phyloP scores from a whole-genome alignment of 2,888 invertebrate genomes.

The Rhagium mordax region DNA sequence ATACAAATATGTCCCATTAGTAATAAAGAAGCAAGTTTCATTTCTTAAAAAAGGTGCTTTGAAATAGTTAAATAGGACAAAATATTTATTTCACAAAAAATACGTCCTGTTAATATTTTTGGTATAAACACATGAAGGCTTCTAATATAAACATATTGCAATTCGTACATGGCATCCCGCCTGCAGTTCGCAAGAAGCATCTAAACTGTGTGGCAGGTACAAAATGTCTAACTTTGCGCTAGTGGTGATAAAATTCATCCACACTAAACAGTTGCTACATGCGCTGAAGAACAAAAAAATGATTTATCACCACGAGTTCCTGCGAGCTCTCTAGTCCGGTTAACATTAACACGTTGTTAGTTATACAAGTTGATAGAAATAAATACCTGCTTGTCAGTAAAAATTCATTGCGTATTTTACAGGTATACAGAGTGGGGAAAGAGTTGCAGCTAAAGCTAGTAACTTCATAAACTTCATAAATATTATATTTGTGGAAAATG shows the following conservation, averaged over 20 bases:
- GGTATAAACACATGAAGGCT: background rate
- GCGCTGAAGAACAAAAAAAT: conserved; percentile 1
- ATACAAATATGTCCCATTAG: too few species aligned
- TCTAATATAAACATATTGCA: background rate
- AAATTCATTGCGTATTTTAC: background rate
- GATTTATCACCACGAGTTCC: background rate
- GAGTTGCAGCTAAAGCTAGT: too few species aligned
- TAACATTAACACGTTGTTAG: background rate
- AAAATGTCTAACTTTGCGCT: background rate
- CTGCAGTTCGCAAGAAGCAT: background rate
- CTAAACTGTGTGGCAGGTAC: conserved; percentile 4
- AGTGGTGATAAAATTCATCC: background rate
- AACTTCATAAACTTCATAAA: too few species aligned
- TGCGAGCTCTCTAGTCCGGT: background rate
- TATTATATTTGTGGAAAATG: too few species aligned
- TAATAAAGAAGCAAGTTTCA: too few species aligned
- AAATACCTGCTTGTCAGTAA: background rate
- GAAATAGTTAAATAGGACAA: too few species aligned
- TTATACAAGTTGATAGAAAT: background rate
- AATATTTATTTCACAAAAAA: background rate
- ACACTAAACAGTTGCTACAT: conserved; percentile 4
- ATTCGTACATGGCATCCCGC: background rate
- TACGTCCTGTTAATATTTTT: background rate
- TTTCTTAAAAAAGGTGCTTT: too few species aligned
- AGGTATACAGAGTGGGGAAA: too few species aligned